phyloP scores from a whole-genome alignment of 2,113 vertebrate species.

The Vulpes vulpes region DNA sequence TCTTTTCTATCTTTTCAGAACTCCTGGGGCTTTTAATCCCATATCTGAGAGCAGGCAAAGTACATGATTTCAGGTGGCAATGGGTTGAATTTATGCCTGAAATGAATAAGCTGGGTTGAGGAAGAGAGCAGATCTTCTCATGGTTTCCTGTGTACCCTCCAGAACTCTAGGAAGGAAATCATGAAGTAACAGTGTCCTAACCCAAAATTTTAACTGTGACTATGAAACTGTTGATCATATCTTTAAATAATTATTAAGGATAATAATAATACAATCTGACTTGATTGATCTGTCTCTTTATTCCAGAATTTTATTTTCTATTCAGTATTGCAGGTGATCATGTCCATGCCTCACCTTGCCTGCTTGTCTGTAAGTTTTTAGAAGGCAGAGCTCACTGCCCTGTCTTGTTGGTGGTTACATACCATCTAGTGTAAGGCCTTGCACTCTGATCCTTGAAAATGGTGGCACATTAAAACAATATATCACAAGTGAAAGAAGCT shows the following conservation, averaged over 20 bases:
- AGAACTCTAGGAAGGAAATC: not conserved
- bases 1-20: not conserved
- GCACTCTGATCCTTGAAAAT: not conserved
- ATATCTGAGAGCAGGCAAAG: not conserved
- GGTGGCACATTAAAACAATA: not conserved
- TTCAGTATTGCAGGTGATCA: not conserved
- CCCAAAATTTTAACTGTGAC: not conserved
- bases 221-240: not conserved
- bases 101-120: not conserved
- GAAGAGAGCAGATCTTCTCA: not conserved
- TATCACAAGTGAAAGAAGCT: not conserved
- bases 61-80: not conserved
- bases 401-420: not conserved
- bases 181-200: not conserved
- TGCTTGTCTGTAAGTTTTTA: not conserved
- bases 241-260: not conserved
- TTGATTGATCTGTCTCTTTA: not conserved
- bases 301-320: not conserved
- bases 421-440: not conserved
- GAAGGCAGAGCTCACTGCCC: not conserved
- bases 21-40: not conserved
- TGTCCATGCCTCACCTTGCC: not conserved
- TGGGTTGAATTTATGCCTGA: not conserved
- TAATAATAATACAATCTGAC: not conserved
- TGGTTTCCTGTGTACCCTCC: too few species aligned